Conservation (phyloP, 2,797 vertebrate genomes). For the Argya squamiceps region DNA sequence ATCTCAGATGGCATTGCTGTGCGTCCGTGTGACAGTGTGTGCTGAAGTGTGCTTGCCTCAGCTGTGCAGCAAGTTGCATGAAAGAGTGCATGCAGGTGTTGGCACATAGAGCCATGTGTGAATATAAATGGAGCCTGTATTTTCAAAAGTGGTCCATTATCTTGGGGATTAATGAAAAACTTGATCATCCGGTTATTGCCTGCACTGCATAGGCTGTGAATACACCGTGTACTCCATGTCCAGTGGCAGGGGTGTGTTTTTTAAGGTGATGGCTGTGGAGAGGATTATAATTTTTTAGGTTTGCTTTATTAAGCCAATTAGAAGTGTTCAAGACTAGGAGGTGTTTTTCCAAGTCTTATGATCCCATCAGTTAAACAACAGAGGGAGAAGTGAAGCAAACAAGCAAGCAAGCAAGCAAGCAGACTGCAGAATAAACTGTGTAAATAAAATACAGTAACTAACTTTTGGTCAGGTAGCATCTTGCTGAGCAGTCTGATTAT, state of each 20-base stretch:
- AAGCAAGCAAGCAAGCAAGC: background rate
- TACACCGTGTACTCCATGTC: background rate
- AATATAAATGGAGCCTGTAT: background rate
- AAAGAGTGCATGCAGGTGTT: background rate
- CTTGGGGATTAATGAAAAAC: conserved; percentile 49
- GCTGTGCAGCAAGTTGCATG: background rate
- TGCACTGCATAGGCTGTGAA: background rate
- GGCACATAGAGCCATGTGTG: background rate
- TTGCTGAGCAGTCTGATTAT: conserved; percentile 33
- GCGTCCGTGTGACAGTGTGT: rapidly evolving
- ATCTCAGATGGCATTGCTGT: rapidly evolving
- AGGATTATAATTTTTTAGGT: conserved; percentile 29
- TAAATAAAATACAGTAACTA: conserved; percentile 32
- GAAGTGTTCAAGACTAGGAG: conserved; percentile 24
- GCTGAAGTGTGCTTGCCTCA: background rate
- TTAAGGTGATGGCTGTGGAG: background rate
- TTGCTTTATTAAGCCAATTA: conserved; percentile 51
- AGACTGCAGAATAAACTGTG: background rate
- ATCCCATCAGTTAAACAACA: conserved; percentile 47
- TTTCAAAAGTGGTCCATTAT: conserved; percentile 31
- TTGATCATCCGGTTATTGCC: conserved; percentile 44
- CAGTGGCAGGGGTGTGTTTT: background rate
- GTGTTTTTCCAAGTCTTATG: conserved; percentile 26
- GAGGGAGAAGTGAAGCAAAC: conserved; percentile 1
- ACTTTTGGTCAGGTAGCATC: conserved; percentile 7